Base-by-base conservation (phyloP, 2,888 invertebrate genomes). In the Vanessa cardui region DNA sequence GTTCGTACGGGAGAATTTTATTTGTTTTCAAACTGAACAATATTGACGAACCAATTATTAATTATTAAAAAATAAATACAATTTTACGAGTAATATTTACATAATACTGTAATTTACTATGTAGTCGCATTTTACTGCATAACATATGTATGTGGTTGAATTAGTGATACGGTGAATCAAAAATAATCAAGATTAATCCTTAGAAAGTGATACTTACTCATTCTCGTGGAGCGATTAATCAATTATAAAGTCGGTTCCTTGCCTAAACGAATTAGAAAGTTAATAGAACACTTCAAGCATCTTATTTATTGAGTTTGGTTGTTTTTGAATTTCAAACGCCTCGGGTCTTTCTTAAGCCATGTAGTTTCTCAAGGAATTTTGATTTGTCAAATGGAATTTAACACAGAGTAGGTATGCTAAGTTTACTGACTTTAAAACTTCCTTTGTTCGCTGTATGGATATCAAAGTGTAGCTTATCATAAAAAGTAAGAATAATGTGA, bases 251-350 rank as follows among this genome's bases (percentile, higher is more conserved):
- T 52, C 16, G 52, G 52, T 52, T 52, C 15, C 16, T n/a, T 26
- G 26, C 31, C 26, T 52, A 31, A 52, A 31, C 52, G 16, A n/a
- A 52, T 52, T 52, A 52, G 52, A 52, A 52, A 52, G 26, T 52
- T 52, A 16, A 6, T 52, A 31, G 6, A 52, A 31, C 52, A 52
- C 52, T 52, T 16, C 26, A 52, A 26, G 16, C 31, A 16, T 52
- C 16, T 52, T 52, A 15, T 16, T 52, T 52, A 52, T 52, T 26
- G 31, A 31, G 15, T 52, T 52, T 52, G 21, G 26, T 6, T 15
- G 59, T 45, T 45, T 59, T 59, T 20, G 45, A 44, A 45, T 59
- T 59, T 59, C n/a, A 59, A 45, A 21, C 3, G 18, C 9, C 15
- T 20, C 16, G 45, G 46, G 16, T n/a, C 45, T 21, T 26, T 18